A percentile compares a stretch with the other conserved stretches of the same genome.
These are phyloP conservation scores for Alaudala cheleensis DNA, from an alignment of 2,113 vertebrate species.

Conservation along the genomic window DNA sequence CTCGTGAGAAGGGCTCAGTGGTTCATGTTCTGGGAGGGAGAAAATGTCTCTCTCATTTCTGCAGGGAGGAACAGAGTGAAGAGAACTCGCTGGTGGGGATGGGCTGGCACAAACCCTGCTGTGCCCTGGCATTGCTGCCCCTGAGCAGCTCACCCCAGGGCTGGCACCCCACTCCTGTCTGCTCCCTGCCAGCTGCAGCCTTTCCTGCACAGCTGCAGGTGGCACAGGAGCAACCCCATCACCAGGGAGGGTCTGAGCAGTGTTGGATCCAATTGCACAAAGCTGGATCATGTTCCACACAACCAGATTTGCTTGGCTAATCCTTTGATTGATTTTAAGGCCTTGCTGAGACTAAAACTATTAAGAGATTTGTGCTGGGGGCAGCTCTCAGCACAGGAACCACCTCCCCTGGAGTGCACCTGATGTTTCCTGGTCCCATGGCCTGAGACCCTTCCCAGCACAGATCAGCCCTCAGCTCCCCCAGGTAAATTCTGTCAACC, in stretches of 20 bases:
- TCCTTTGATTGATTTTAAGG: conserved; percentile 62
- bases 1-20: not conserved
- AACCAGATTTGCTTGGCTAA: conserved; percentile 60
- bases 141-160: rapidly evolving
- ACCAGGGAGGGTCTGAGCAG: not conserved
- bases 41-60: not conserved
- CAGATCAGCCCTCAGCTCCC: not conserved
- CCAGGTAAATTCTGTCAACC: not conserved
- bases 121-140: not conserved
- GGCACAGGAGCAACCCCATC: not conserved
- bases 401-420: not conserved
- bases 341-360: conserved; percentile 29
- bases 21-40: not conserved
- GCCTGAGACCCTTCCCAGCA: not conserved
- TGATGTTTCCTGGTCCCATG: not conserved
- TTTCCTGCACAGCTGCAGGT: not conserved
- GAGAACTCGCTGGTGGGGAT: rapidly evolving
- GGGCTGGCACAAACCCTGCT: not conserved
- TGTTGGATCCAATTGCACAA: conserved; percentile 31
- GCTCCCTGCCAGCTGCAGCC: not conserved
- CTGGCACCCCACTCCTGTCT: not conserved
- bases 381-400: not conserved
- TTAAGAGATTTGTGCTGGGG: conserved; percentile 52
- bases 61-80: not conserved
- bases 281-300: conserved; percentile 38